Base-by-base conservation (phyloP, 2,113 vertebrate species). In the Xenopus borealis region DNA sequence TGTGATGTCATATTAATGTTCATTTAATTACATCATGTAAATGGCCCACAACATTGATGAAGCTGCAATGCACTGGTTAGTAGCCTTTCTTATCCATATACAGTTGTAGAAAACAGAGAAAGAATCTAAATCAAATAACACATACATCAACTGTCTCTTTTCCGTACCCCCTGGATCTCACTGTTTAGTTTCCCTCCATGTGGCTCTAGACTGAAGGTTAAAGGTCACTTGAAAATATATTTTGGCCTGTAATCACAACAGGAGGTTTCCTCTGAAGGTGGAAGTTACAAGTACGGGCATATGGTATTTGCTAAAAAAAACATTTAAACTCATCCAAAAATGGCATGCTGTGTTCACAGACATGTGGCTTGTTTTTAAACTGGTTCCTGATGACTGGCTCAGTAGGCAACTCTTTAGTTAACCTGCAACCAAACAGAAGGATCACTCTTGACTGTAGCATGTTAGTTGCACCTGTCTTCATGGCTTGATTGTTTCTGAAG, bases 221-320 rank as follows among this genome's bases (percentile, higher is more conserved):
- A 11, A 70, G 66, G 47, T 70, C 47, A 63, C 46, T 46, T 53
- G 57, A 69, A 52, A 69, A 64, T n/a, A 46, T 64, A 47, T 63
- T 72, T 76, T 76, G 30, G 50, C 67, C 69, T 69, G 59, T 64
- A 33, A 70, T 16, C 30, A 70, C 18, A 10, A 33, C 47, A 63
- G 66, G 44, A 69, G 66, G 57, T 69, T 62, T 44, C 46, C 62
- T 64, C 66, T 75, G 67, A 69, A 64, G 66, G 61, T 63, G 66
- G 14, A 46, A n/a, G 61, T 72, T 63, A 33, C 59, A 62, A 1
- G 23, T 23, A 52, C 62, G 17, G 16, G 45, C 70, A 33, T 72
- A 63, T 72, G 70, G 19, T n/a, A 46, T 52, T 62, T 62, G 44
- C 44, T 50, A 72, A 62, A 71, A 40, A 59, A 10, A 19, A 62